Conservation (phyloP, 2,797 vertebrate genomes). For the Neosilurus mollespiculum region DNA sequence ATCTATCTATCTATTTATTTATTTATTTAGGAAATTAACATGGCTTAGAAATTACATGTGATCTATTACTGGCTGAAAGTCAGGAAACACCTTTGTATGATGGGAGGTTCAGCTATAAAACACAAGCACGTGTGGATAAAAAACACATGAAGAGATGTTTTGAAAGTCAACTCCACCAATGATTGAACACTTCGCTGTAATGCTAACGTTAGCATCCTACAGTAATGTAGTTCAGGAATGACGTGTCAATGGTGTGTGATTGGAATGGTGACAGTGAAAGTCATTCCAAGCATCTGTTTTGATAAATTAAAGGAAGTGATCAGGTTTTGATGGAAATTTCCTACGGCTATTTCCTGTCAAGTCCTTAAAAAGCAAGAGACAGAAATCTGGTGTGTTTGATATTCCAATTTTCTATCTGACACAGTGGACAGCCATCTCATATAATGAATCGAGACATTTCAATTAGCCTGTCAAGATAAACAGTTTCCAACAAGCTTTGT, state of each 20-base stretch:
- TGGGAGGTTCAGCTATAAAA: too few species aligned
- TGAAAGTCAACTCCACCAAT: background rate
- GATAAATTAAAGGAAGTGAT: background rate
- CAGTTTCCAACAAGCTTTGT: background rate
- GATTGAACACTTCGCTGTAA: background rate
- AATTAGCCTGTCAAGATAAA: conserved; percentile 7
- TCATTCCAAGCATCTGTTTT: background rate
- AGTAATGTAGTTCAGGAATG: background rate
- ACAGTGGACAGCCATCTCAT: background rate
- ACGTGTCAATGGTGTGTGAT: background rate
- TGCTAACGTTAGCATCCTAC: background rate
- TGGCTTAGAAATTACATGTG: background rate
- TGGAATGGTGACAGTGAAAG: background rate
- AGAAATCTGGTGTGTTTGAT: background rate
- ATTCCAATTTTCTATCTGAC: conserved; percentile 22
- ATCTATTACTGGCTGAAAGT: background rate
- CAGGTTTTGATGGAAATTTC: conserved; percentile 3
- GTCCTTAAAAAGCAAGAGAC: background rate
- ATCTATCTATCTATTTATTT: too few species aligned
- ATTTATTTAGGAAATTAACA: background rate
- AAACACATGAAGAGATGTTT: background rate
- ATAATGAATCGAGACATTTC: background rate
- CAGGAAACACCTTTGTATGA: background rate
- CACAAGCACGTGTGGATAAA: too few species aligned
- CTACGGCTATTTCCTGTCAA: background rate